phyloP scores from a whole-genome alignment of 64 coral and sea anemone species.

The Pocillopora verrucosa region DNA sequence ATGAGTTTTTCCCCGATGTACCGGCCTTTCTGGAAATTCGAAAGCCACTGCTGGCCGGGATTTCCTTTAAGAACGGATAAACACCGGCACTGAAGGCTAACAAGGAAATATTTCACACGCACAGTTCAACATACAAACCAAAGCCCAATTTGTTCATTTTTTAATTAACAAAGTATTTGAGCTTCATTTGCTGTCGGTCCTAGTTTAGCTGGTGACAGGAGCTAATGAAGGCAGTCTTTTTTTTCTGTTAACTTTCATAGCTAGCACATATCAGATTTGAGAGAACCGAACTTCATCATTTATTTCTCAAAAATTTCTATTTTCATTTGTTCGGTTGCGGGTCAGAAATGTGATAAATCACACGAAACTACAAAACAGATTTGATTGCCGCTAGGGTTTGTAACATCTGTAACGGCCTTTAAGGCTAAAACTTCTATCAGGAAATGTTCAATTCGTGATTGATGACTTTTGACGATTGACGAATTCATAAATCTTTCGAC shows the following conservation, averaged over 20 bases:
- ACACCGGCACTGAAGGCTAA: no score
- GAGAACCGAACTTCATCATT: background rate
- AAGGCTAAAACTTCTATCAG: background rate
- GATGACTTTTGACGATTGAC: background rate
- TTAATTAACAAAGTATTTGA: conserved; percentile 4
- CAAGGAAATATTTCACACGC: background rate
- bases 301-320: background rate
- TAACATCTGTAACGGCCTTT: background rate
- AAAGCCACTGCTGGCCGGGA: background rate
- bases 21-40: background rate
- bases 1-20: background rate
- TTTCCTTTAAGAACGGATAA: background rate
- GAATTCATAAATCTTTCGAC: conserved; percentile 13
- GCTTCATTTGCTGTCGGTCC: conserved; percentile 2
- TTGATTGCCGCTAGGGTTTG: background rate
- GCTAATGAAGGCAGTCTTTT: background rate
- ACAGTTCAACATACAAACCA: background rate
- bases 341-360: no score
- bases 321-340: background rate
- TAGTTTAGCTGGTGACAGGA: background rate
- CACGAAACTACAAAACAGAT: background rate
- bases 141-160: conserved; percentile 12
- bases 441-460: background rate
- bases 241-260: background rate
- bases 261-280: background rate